Base-by-base conservation (phyloP, 2,797 vertebrate genomes). In the Coendou prehensilis region DNA sequence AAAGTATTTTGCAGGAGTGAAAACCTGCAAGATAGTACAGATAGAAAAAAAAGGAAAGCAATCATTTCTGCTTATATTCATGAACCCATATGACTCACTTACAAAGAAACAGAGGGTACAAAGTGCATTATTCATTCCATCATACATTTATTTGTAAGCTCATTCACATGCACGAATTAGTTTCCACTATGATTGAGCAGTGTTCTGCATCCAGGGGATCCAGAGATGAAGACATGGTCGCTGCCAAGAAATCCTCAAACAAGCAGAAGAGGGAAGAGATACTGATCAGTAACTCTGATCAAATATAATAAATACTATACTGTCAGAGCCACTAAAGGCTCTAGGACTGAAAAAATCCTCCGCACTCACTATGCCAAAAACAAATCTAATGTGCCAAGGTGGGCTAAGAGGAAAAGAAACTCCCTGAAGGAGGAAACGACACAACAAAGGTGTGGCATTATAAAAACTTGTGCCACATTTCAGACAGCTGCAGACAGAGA, bases 1-100 rank as follows among this genome's bases (percentile, higher is more conserved):
- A 79, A 59, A 30, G 56, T 75, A 71, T 61, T 67, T 80, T 82
- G 30, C 41, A 96, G 37, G 33, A 89, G 41, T n/a, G 57, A 86
- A 95, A 95, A 76, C 50, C 41, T 81, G 56, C 11, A 76, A 96
- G 63, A 82, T 9, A 93, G 52, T 47, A 88, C 50, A 96, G 84
- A 82, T 45, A 56, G 91, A 54, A 78, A 71, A 18, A 79, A 91
- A 83, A 41, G 22, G 28, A 80, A 94, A 94, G 64, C 41, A 90
- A 84, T 86, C 30, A 30, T 57, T 52, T 87, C 69, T 88, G 69
- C 59, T 79, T 71, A 59, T 71, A 59, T 86, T 50, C 75, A 59
- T 80, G 71, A 92, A 73, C 0, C 30, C 73, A 14, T 14, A 45
- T 30, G 75, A 83, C 10, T 59, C 71, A 47, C 52, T 64, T 83